Conservation (phyloP, 2,797 vertebrate species). For the Urosaurus nigricauda region DNA sequence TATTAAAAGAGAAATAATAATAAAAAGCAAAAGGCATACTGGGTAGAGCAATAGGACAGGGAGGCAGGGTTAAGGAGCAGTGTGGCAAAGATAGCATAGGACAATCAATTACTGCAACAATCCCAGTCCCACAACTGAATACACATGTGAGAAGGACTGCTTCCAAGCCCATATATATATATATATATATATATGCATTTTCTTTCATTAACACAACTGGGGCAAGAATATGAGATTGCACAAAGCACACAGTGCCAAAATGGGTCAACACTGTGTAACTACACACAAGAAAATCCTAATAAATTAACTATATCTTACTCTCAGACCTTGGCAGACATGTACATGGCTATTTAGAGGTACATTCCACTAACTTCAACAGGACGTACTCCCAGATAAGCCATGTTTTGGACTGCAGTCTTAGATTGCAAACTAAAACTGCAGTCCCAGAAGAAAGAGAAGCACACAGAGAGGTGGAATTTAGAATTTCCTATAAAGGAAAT, state of each 20-base stretch:
- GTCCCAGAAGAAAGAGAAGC: slow-evolving; percentile 8
- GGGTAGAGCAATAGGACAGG: too few species aligned
- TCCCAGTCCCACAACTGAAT: too few species aligned
- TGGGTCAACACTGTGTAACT: neutral
- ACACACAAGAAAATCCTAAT: neutral
- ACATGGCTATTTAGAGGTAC: neutral
- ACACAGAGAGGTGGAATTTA: neutral
- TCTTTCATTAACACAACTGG: too few species aligned
- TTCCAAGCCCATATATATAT: too few species aligned
- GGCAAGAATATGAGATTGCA: too few species aligned
- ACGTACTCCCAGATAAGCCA: neutral
- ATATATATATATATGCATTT: too few species aligned
- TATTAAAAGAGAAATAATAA: too few species aligned
- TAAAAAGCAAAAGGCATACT: too few species aligned
- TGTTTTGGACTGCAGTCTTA: neutral
- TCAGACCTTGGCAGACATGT: neutral
- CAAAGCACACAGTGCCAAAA: neutral
- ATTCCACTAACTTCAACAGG: neutral
- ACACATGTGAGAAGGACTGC: too few species aligned
- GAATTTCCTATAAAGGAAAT: slow-evolving; percentile 22
- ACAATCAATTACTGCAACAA: too few species aligned
- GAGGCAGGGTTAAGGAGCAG: too few species aligned
- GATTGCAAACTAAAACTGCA: neutral
- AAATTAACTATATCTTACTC: neutral
- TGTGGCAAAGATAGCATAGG: too few species aligned